Evolutionary conservation across 2,113 vertebrate species (phyloP), one percentile per base, ranked within the genome.

Genomic region (Malurus elegans): DNA sequence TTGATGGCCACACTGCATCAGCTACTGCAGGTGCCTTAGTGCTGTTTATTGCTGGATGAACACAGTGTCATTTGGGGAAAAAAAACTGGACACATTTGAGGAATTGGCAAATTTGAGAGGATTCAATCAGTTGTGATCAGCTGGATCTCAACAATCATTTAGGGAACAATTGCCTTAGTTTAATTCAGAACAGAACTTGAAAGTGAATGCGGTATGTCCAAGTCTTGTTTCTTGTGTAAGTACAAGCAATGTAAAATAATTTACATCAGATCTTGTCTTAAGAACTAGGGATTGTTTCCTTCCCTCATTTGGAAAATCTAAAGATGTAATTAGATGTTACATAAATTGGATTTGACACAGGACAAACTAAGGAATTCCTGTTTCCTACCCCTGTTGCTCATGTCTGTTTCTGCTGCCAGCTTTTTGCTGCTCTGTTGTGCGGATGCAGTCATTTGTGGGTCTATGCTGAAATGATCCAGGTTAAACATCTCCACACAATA

Each of bases 321-420:
- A 79, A 79, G 57, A 40, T 67, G 53, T 56, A 65, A 90, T 74
- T 60, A 93, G 48, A 53, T 45, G 40, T 79, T 88, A 79, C 66
- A 88, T 95, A 89, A 92, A 82, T 69, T 93, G 62, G 14, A 90
- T 53, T 57, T 82, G 70, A 85, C 79, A 69, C 32, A 67, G 87
- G 60, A 62, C 60, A 92, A 91, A 80, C 56, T n/a, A 75, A 82
- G 90, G 86, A 88, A 90, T 88, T 81, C 65, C 61, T 3, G 2
- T 56, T 91, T 94, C 70, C 61, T 45, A 75, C 13, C 26, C 66
- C 36, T 90, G 53, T 58, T 82, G 54, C 53, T 84, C 2, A 1
- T 2, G 53, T 20, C 38, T 80, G 42, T 66, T 91, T 47, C 60
- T 81, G 23, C 36, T 73, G 48, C 44, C 48, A 61, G 40, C 47